Evolutionary conservation across 2,113 vertebrate genomes (phyloP), one percentile per base, ranked within the genome.

Genomic region (Syrrhaptes paradoxus): DNA sequence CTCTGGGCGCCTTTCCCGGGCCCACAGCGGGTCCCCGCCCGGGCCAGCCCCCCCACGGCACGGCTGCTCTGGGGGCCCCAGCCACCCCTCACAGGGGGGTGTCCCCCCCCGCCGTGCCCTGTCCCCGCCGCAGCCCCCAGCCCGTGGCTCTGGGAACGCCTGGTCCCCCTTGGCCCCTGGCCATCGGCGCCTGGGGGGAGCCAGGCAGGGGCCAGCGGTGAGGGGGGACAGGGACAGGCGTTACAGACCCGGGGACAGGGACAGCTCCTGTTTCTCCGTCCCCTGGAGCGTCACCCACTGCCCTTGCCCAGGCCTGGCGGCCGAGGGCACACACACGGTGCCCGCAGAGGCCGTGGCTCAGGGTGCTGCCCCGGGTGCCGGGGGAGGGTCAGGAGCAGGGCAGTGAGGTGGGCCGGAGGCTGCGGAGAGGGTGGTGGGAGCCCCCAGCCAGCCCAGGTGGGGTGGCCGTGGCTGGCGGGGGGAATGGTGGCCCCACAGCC

Each of bases 271-370:
- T 31, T 25, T 49, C 9, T 28, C n/a, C 57, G 20, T 21, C 11
- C 45, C 58, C 22, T 26, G 34, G 5, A 63, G 9, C 1, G 4
- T 22, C 72, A 15, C 31, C 36, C 36, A 36, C 36, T 36, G 36
- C 36, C 36, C 36, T 36, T 36, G 36, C 36, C 36, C 36, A 36
- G 49, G 1, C 6, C 20, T 6, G 31, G n/a, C 3, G 22, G 62
- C 59, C 13, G 9, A 12, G 25, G 54, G 18, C 54, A 2, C 45
- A 4, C 3, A 1, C 5, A 12, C 0, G 15, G 1, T 21, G 38
- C 16, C 32, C 24, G 1, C 45, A 4, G n/a, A 17, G 41, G 62
- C 2, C 36, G 10, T 14, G 12, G 59, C 46, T 45, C 52, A 4
- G 13, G 61, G 46, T 2, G 4, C 38, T 22, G 48, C 22, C 31